Evolutionary conservation across 2,888 invertebrate species (phyloP).

Genomic region (Seira sanloemensis): DNA sequence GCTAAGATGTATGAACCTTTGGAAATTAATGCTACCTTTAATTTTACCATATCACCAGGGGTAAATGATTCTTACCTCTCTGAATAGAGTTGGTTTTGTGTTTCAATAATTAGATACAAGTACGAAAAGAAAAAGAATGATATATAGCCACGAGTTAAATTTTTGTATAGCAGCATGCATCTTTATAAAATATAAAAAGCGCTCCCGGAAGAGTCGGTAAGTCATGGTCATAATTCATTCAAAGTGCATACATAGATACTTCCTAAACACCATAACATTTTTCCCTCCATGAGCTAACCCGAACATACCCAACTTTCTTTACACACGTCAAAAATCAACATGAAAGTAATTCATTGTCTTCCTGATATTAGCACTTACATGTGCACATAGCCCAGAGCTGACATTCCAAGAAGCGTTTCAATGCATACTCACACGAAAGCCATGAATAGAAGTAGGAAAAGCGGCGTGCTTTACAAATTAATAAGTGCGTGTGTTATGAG

Average conservation of each 20-base stretch:
- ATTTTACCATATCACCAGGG: too few species aligned
- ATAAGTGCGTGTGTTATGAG: slow-evolving; percentile 17
- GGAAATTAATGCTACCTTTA: too few species aligned
- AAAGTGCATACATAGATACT: neutral
- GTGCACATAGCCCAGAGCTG: neutral
- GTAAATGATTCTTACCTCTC: too few species aligned
- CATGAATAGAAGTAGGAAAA: neutral
- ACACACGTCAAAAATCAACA: neutral
- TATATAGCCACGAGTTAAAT: too few species aligned
- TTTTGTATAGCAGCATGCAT: neutral
- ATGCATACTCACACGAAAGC: neutral
- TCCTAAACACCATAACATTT: neutral
- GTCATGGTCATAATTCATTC: slow-evolving; percentile 30
- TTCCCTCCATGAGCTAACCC: neutral
- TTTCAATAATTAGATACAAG: neutral
- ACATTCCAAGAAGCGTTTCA: neutral
- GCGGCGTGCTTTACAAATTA: slow-evolving; percentile 22
- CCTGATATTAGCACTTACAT: slow-evolving; percentile 21
- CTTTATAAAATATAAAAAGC: neutral
- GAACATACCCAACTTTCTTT: neutral
- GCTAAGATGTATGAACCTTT: too few species aligned
- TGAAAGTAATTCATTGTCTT: slow-evolving; percentile 37
- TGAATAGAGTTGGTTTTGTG: neutral
- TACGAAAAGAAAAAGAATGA: neutral
- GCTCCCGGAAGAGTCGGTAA: slow-evolving; percentile 6